Percentiles rank a stretch among this genome's conserved stretches.
phyloP scores from a whole-genome alignment of 2,797 vertebrate genomes.

The Muraenolepis orangiensis region DNA sequence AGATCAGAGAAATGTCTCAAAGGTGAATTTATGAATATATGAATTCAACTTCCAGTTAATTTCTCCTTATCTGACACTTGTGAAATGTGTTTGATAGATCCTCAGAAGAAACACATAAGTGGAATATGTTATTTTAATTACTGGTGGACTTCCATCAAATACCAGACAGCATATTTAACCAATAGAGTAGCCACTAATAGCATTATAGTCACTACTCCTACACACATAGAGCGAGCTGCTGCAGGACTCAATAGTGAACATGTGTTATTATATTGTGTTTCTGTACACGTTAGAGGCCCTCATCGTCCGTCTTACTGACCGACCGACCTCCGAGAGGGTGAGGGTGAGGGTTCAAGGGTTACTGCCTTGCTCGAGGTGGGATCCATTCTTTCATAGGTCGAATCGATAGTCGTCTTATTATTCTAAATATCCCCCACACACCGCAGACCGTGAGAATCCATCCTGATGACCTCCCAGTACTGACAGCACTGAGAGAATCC shows the following conservation, averaged over 20 bases:
- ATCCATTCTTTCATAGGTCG: too few species aligned
- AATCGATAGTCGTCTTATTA: too few species aligned
- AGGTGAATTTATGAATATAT: not conserved
- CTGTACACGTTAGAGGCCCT: too few species aligned
- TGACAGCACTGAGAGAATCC: too few species aligned
- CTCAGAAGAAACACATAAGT: not conserved
- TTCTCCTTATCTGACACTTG: not conserved
- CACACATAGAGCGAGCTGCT: too few species aligned
- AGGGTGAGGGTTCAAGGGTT: too few species aligned
- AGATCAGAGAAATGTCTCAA: not conserved
- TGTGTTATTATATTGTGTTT: not conserved
- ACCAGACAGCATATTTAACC: not conserved
- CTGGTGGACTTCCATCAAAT: not conserved
- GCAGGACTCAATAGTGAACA: not conserved
- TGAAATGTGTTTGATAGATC: not conserved
- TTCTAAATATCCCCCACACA: too few species aligned
- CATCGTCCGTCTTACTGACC: not conserved
- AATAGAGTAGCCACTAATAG: not conserved
- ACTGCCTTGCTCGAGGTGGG: too few species aligned
- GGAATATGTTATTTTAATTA: slow-evolving; percentile 1
- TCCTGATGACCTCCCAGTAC: too few species aligned
- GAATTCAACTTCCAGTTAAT: not conserved
- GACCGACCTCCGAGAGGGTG: too few species aligned
- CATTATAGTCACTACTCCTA: not conserved
- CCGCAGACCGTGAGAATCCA: too few species aligned